Percentiles rank a stretch among this genome's conserved stretches.
These are phyloP conservation scores for Mycteria americana DNA, from an alignment of 2,797 vertebrate genomes.

Conservation along the genomic window DNA sequence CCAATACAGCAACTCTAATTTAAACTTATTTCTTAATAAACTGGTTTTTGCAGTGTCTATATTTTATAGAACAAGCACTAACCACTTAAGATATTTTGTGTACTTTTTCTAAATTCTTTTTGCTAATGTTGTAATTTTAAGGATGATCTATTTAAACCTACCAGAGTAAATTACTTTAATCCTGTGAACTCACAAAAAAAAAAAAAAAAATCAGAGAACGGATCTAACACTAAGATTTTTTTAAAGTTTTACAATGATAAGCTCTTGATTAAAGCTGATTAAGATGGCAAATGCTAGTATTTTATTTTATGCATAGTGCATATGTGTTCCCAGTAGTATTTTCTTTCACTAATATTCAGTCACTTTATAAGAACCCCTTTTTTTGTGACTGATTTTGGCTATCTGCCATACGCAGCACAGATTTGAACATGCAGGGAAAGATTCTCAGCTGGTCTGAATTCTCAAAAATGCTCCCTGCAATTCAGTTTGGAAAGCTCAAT, in stretches of 20 bases:
- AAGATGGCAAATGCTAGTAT: background rate
- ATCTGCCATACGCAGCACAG: background rate
- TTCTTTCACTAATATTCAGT: background rate
- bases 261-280: background rate
- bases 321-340: background rate
- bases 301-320: background rate
- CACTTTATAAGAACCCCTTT: background rate
- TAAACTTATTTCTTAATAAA: background rate
- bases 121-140: slow-evolving; percentile 18
- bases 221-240: background rate
- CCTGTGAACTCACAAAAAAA: background rate
- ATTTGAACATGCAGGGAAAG: background rate
- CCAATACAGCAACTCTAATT: background rate
- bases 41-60: background rate
- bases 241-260: background rate
- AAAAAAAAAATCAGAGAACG: background rate
- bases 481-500: background rate
- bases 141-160: slow-evolving; percentile 52
- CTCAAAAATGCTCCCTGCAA: background rate
- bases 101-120: background rate
- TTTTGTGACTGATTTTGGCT: background rate
- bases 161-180: slow-evolving; percentile 34
- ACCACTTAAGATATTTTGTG: background rate
- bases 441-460: background rate
- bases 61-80: background rate